Evolutionary conservation across 2,888 invertebrate genomes (phyloP).

Genomic region (Germaria angustata): DNA sequence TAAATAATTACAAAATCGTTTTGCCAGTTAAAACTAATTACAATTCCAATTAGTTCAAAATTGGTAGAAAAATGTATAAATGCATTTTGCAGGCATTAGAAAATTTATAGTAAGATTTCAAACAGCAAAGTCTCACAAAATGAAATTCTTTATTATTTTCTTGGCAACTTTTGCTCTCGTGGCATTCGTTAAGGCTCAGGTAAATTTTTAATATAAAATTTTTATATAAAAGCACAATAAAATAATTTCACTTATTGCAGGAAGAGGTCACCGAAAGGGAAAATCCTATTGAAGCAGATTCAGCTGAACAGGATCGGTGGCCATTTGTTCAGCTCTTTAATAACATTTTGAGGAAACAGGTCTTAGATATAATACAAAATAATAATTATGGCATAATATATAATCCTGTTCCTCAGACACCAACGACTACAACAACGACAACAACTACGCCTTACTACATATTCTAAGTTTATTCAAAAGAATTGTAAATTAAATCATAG

Average conservation of each 20-base stretch:
- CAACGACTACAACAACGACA: neutral
- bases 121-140: neutral
- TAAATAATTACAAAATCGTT: neutral
- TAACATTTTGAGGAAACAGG: neutral
- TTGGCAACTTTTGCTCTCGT: slow-evolving; percentile 9
- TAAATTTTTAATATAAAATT: neutral
- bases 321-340: neutral
- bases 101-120: too few relatives aligned
- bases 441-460: too few relatives aligned
- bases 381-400: neutral
- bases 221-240: neutral
- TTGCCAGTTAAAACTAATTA: neutral
- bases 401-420: neutral
- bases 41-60: neutral
- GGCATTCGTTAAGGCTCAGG: slow-evolving; percentile 34
- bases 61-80: neutral
- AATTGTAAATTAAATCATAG: too few relatives aligned
- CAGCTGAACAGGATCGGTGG: neutral
- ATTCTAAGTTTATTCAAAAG: too few relatives aligned
- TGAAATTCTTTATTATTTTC: slow-evolving; percentile 19
- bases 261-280: neutral
- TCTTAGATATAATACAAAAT: neutral
- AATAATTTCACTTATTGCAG: neutral
- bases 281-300: neutral
- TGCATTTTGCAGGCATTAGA: too few relatives aligned